Evolutionary conservation across 2,113 vertebrate genomes (phyloP).

Genomic region (Aptenodytes patagonicus): DNA sequence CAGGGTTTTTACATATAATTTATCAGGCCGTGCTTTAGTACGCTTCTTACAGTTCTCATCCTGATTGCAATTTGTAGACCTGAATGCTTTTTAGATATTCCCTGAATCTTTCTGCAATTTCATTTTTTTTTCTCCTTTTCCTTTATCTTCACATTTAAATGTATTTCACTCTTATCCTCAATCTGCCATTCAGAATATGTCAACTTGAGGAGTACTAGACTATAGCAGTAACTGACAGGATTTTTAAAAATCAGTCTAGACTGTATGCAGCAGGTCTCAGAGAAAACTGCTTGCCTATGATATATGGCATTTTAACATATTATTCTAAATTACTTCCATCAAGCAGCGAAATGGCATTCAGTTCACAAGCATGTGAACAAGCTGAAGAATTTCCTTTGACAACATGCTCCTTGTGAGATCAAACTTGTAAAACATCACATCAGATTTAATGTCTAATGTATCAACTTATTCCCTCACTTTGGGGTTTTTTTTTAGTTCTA

Average conservation of each 20-base stretch:
- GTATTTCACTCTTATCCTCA: conserved; percentile 59
- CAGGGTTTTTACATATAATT: conserved; percentile 11
- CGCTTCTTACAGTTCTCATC: conserved; percentile 7
- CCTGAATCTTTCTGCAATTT: conserved; percentile 48
- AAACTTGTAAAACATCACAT: conserved; percentile 62
- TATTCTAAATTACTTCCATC: conserved; percentile 67
- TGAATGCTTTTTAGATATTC: conserved; percentile 54
- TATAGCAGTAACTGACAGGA: conserved; percentile 53
- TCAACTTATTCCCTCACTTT: conserved; percentile 12
- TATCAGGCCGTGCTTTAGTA: not conserved
- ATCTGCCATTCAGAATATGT: conserved; percentile 69
- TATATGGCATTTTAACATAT: conserved; percentile 43
- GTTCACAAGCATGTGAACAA: conserved; percentile 39
- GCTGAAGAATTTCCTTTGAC: conserved; percentile 59
- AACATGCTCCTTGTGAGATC: conserved; percentile 57
- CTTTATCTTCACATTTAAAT: conserved; percentile 57
- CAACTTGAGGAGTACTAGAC: conserved; percentile 55
- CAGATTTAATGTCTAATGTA: conserved; percentile 54
- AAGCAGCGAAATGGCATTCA: conserved; percentile 52
- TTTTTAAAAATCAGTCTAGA: conserved; percentile 49
- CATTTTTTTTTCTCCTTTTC: not conserved
- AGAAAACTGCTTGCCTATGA: conserved; percentile 42
- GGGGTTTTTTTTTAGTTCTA: not conserved
- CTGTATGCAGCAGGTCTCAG: conserved; percentile 23
- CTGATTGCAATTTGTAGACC: conserved; percentile 61